These are phyloP conservation scores for Xiphophorus hellerii DNA, from an alignment of 2,113 vertebrate genomes.

Conservation along the genomic window DNA sequence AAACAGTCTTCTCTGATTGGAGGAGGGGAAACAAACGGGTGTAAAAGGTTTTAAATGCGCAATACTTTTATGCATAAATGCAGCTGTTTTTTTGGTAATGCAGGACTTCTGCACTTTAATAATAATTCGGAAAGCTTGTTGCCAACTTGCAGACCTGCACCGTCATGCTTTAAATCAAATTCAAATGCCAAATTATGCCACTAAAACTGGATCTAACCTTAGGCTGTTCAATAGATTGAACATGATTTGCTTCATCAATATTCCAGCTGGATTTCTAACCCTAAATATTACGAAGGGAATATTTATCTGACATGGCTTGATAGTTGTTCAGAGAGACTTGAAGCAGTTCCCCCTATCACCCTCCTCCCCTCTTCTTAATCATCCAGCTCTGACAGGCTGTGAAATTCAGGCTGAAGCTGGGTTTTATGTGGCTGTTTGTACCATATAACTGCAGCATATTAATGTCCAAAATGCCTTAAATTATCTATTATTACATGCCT, in stretches of 20 bases:
- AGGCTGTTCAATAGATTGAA: slow-evolving; percentile 53
- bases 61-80: too few species aligned
- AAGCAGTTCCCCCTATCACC: slow-evolving; percentile 10
- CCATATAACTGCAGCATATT: slow-evolving; percentile 46
- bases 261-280: slow-evolving; percentile 67
- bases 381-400: slow-evolving; percentile 40
- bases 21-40: neutral
- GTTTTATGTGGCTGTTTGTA: slow-evolving; percentile 59
- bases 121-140: neutral
- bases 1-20: neutral
- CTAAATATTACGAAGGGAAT: slow-evolving; percentile 35
- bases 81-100: neutral
- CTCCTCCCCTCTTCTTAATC: neutral
- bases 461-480: slow-evolving; percentile 63
- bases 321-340: slow-evolving; percentile 33
- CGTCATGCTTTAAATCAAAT: slow-evolving; percentile 28
- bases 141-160: neutral
- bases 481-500: slow-evolving; percentile 71
- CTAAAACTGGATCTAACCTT: slow-evolving; percentile 29
- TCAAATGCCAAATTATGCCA: slow-evolving; percentile 13
- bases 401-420: slow-evolving; percentile 48
- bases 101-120: neutral
- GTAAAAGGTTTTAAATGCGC: neutral
- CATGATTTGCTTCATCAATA: slow-evolving; percentile 64
- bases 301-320: slow-evolving; percentile 57